A percentile compares a stretch with the other conserved stretches of the same genome.
Conservation (phyloP, 2,888 invertebrate species). For the Lycia hirtaria region DNA sequence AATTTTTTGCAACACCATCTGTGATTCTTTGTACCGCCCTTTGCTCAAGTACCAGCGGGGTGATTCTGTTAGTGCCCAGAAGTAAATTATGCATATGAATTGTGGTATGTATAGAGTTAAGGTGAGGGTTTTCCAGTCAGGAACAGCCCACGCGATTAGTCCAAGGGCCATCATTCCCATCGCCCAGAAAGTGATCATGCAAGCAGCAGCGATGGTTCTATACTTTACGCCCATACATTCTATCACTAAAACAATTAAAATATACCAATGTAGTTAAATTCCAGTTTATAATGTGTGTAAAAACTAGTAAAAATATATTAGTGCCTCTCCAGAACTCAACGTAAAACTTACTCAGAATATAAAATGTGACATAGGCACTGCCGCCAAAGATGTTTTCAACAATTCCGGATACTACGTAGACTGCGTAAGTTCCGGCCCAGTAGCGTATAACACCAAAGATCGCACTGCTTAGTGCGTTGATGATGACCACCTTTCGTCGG, state of each 20-base stretch:
- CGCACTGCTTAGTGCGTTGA: too few species aligned
- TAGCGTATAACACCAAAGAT: too few species aligned
- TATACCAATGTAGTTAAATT: background rate
- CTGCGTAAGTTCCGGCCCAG: too few species aligned
- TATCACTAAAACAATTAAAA: constrained; percentile 77
- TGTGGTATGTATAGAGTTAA: constrained; percentile 89
- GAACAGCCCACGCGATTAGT: constrained; percentile 86
- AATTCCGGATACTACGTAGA: too few species aligned
- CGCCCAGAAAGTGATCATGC: constrained; percentile 25
- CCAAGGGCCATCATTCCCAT: constrained; percentile 14
- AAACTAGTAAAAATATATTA: background rate
- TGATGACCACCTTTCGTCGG: too few species aligned
- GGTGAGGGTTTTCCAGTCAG: constrained; percentile 88
- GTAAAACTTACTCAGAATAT: constrained; percentile 86
- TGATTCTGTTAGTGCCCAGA: constrained; percentile 89
- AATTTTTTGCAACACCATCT: constrained; percentile 85
- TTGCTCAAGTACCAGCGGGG: constrained; percentile 91
- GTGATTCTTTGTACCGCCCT: constrained; percentile 87
- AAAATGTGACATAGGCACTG: constrained; percentile 88
- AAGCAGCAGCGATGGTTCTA: constrained; percentile 13
- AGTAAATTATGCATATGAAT: constrained; percentile 87
- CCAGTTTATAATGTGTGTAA: background rate
- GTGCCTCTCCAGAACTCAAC: too few species aligned
- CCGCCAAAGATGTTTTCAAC: too few species aligned
- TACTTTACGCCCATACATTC: constrained; percentile 17